phyloP scores from a whole-genome alignment of 2,888 invertebrate genomes.

The Drosophila leonis region DNA sequence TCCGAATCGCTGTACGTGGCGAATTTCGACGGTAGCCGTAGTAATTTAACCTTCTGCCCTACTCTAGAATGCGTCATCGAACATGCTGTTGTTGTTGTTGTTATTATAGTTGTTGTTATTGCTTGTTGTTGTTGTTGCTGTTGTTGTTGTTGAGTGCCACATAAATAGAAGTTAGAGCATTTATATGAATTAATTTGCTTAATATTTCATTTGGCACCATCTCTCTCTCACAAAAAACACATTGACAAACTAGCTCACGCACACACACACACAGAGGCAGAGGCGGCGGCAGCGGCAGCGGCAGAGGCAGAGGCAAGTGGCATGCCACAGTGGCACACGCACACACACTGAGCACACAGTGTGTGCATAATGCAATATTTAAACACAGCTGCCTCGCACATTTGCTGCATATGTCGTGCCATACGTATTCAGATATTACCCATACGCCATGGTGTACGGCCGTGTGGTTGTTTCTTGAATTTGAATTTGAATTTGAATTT shows the following conservation, averaged over 20 bases:
- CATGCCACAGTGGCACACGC: slow-evolving; percentile 30
- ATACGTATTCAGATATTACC: slow-evolving; percentile 50
- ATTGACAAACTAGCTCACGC: slow-evolving; percentile 28
- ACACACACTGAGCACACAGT: slow-evolving; percentile 13
- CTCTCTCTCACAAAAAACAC: slow-evolving; percentile 28
- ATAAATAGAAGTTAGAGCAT: slow-evolving; percentile 40
- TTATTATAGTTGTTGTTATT: slow-evolving; percentile 19
- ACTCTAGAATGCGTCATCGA: slow-evolving; percentile 84
- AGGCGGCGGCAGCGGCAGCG: neutral
- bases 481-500: neutral
- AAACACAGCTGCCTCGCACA: slow-evolving; percentile 52
- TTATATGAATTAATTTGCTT: slow-evolving; percentile 61
- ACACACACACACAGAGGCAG: slow-evolving; percentile 21
- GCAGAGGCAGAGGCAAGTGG: slow-evolving; percentile 11
- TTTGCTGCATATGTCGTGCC: slow-evolving; percentile 64
- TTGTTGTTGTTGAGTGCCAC: slow-evolving; percentile 28
- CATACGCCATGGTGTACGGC: slow-evolving; percentile 71
- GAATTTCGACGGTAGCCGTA: slow-evolving; percentile 69
- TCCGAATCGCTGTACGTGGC: slow-evolving; percentile 71
- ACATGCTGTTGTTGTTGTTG: slow-evolving; percentile 39
- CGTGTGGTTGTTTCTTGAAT: slow-evolving; percentile 10
- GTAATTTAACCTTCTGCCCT: slow-evolving; percentile 83
- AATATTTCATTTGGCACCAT: slow-evolving; percentile 66
- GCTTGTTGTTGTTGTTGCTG: slow-evolving; percentile 12
- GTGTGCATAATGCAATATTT: slow-evolving; percentile 40